phyloP scores from a whole-genome alignment of 2,797 vertebrate species.

The Manis pentadactyla region DNA sequence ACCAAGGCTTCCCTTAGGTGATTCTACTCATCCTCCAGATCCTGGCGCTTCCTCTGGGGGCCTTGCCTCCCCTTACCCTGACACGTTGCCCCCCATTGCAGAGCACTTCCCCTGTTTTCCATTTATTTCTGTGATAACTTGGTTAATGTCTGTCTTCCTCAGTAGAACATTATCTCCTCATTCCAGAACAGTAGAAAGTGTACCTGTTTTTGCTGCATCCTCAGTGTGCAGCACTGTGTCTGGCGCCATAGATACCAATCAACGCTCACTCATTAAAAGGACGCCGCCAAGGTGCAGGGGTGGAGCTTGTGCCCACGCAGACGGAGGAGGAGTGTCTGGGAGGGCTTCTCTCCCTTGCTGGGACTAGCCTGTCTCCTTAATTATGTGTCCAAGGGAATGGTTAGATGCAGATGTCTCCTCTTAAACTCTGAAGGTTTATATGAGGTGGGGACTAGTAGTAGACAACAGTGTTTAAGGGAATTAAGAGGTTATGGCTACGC shows the following conservation, averaged over 20 bases:
- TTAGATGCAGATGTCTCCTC: neutral
- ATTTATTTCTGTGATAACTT: neutral
- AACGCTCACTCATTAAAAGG: neutral
- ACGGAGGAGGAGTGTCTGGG: neutral
- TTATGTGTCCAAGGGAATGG: neutral
- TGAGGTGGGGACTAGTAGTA: neutral
- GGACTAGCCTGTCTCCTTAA: neutral
- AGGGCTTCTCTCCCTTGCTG: neutral
- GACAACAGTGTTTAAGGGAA: neutral
- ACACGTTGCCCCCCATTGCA: accelerated
- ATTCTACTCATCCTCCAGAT: neutral
- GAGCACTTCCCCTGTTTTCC: neutral
- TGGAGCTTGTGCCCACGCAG: accelerated
- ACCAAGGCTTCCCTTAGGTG: neutral
- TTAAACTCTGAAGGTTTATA: neutral
- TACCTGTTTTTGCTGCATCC: neutral
- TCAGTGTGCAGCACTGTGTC: accelerated
- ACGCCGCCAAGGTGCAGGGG: too few species aligned
- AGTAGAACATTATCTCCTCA: neutral
- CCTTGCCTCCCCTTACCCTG: neutral
- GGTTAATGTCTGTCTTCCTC: neutral
- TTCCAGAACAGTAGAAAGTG: neutral
- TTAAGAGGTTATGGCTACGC: neutral
- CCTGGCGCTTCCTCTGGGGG: neutral
- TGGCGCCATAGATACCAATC: neutral